Evolutionary conservation across 2,113 vertebrate genomes (phyloP).

Genomic region (Ranitomeya imitator): DNA sequence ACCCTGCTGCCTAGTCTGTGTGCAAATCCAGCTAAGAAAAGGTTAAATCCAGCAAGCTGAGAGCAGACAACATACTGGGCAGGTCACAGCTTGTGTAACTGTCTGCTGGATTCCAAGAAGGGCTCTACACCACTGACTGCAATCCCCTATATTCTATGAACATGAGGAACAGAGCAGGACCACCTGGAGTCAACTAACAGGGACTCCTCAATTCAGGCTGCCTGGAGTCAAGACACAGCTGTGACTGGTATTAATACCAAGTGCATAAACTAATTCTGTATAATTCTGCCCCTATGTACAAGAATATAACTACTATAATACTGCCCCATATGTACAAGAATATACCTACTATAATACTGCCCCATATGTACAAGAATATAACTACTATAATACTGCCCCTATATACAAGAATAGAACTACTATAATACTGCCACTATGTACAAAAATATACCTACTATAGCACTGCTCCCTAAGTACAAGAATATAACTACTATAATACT

Average conservation of each 20-base stretch:
- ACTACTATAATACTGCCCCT: constrained; percentile 7
- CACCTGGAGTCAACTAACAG: background rate
- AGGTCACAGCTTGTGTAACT: constrained; percentile 27
- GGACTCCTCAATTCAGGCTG: background rate
- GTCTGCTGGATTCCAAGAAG: constrained; percentile 6
- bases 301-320: constrained; percentile 3
- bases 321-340: background rate
- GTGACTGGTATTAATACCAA: background rate
- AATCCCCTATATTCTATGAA: background rate
- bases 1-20: background rate
- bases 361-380: constrained; percentile 1
- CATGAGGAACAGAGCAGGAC: background rate
- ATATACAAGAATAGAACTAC: constrained; percentile 16
- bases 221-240: background rate
- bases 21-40: background rate
- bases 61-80: constrained; percentile 21
- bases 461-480: background rate
- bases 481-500: constrained; percentile 19
- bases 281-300: background rate
- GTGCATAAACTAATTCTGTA: background rate
- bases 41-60: background rate
- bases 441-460: constrained; percentile 10
- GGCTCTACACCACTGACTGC: background rate
- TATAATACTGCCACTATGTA: background rate
- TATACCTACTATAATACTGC: constrained; percentile 5